Percentiles rank a stretch among this genome's conserved stretches.
These are phyloP conservation scores for Tuberolachnus salignus DNA, from an alignment of 2,888 invertebrate genomes.

Conservation along the genomic window DNA sequence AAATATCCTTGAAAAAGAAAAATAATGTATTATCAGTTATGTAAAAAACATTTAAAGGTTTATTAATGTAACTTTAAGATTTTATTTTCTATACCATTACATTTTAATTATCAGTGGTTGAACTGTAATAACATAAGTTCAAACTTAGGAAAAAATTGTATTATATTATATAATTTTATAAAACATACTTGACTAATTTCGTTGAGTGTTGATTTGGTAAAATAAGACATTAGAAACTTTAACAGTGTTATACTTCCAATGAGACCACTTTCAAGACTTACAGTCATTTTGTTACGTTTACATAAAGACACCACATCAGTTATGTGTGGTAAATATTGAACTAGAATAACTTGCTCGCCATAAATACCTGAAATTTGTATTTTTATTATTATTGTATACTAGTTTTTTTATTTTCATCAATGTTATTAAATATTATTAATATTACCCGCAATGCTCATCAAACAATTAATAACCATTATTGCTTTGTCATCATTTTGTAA, in stretches of 20 bases:
- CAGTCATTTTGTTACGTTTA: constrained; percentile 75
- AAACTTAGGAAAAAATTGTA: not conserved
- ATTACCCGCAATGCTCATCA: constrained; percentile 83
- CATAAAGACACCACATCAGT: constrained; percentile 83
- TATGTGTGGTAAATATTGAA: constrained; percentile 90
- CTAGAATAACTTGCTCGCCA: constrained; percentile 84
- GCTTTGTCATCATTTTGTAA: constrained; percentile 73
- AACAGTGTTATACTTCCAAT: constrained; percentile 82
- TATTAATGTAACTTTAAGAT: too few species aligned
- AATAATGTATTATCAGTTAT: not conserved
- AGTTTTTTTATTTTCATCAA: not conserved
- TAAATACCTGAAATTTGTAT: constrained; percentile 65
- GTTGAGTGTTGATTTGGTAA: constrained; percentile 85
- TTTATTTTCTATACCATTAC: too few species aligned
- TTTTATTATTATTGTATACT: not conserved
- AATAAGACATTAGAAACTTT: constrained; percentile 79
- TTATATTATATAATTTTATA: constrained; percentile 28
- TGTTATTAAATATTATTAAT: constrained; percentile 50
- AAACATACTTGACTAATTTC: constrained; percentile 78
- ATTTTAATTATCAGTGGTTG: too few species aligned
- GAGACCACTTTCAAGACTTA: constrained; percentile 85
- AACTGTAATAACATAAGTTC: not conserved
- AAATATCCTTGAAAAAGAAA: constrained; percentile 71
- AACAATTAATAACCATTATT: constrained; percentile 85
- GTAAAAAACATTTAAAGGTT: too few species aligned